phyloP scores from a whole-genome alignment of 2,797 vertebrate species.

The Diglossa cyanea region DNA sequence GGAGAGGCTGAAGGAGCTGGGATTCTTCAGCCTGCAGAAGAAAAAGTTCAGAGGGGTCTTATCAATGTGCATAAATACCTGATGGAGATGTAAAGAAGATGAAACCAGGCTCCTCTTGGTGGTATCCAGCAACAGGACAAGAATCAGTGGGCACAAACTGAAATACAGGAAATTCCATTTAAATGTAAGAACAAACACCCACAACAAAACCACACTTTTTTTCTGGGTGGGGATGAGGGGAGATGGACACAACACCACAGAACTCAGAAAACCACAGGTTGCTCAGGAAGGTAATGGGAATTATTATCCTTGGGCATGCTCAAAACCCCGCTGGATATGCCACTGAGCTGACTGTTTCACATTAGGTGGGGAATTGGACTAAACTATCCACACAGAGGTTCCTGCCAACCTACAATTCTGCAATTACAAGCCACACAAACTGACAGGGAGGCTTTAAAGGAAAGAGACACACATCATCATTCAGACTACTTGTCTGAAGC shows the following conservation, averaged over 20 bases:
- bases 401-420: neutral
- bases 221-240: neutral
- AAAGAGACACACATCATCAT: neutral
- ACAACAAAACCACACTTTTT: neutral
- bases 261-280: neutral
- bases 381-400: neutral
- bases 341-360: neutral
- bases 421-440: neutral
- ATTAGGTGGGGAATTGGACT: neutral
- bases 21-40: neutral
- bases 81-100: neutral
- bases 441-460: neutral
- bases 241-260: neutral
- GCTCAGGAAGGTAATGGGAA: neutral
- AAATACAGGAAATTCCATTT: conserved; percentile 14
- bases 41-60: neutral
- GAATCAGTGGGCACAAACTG: neutral
- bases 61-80: conserved; percentile 1
- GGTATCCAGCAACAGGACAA: neutral
- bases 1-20: neutral
- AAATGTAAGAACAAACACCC: neutral
- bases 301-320: neutral
- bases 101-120: neutral
- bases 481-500: neutral
- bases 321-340: neutral